Evolutionary conservation across 1,140 invertebrate species (phyloP).

Genomic region (Sycophaga agraensis): DNA sequence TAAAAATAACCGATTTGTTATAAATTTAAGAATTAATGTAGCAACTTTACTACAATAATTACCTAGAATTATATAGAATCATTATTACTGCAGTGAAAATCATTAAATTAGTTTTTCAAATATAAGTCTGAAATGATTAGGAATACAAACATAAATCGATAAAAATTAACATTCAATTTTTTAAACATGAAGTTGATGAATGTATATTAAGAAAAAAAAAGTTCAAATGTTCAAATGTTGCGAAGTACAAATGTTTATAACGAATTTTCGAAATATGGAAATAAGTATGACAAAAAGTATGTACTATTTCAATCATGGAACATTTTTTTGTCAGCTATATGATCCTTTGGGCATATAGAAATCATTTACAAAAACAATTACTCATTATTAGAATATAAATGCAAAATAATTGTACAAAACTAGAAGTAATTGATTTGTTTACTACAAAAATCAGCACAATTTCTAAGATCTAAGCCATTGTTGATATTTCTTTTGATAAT

Average conservation of each 20-base stretch:
- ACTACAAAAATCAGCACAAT: constrained; percentile 10
- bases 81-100: neutral
- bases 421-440: constrained; percentile 1
- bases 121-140: neutral
- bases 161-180: neutral
- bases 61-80: neutral
- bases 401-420: neutral
- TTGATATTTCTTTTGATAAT: neutral
- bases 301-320: neutral
- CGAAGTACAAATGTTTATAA: constrained; percentile 24
- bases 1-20: neutral
- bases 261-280: constrained; percentile 3
- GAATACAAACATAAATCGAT: constrained; percentile 17
- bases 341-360: constrained; percentile 9
- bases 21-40: constrained; percentile 1
- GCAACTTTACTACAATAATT: neutral
- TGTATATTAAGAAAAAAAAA: neutral
- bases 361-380: constrained; percentile 1
- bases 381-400: constrained; percentile 1
- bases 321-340: constrained; percentile 2
- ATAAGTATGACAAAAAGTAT: neutral
- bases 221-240: constrained; percentile 2
- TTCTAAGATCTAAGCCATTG: constrained; percentile 14
- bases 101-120: constrained; percentile 7
- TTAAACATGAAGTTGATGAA: neutral